Base-by-base conservation (phyloP, 2,113 vertebrate species). In the Micronisus gabar region DNA sequence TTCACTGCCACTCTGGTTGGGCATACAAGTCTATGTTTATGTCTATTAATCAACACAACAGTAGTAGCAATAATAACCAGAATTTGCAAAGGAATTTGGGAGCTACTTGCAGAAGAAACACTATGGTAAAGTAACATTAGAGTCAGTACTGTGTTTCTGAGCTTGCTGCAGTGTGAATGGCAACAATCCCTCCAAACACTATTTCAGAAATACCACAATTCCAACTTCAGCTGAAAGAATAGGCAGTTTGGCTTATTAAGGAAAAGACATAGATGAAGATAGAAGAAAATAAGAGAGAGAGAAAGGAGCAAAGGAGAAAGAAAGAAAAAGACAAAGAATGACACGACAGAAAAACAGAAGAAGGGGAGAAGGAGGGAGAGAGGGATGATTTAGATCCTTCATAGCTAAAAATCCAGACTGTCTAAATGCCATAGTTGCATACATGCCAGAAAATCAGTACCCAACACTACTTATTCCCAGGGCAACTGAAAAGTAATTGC, bases 311-410 rank as follows among this genome's bases (percentile, higher is more conserved):
- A 73, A 47, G 5, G 9, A 36, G 6, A 62, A 47, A 45, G 2
- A 6, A 58, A 70, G 11, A 53, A 48, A 79, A 73, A n/a, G 1
- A 19, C 2, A 21, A 50, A 40, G 11, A 53, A 15, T 4, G 3
- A 40, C 4, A 47, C 2, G 10, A 67, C 0, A 65, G 4, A 6
- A 80, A 76, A 81, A 1, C 0, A 27, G 4, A 12, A n/a, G 5
- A 22, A 6, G 15, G 1, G 4, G 6, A 45, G 7, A 15, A 27
- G 11, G 14, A 68, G 2, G 3, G 9, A 87, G 19, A 32, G 2
- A 27, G 2, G 8, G 2, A 15, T 55, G 21, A 36, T 62, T 75
- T 52, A 32, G 6, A 67, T 34, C 26, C 5, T 12, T 84, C 0
- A 0, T 3, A 50, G 15, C 6, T 59, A 75, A 82, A 85, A 79